Evolutionary conservation across 2,113 vertebrate species (phyloP), one percentile per base, ranked within the genome.

Genomic region (Nycticorax nycticorax): DNA sequence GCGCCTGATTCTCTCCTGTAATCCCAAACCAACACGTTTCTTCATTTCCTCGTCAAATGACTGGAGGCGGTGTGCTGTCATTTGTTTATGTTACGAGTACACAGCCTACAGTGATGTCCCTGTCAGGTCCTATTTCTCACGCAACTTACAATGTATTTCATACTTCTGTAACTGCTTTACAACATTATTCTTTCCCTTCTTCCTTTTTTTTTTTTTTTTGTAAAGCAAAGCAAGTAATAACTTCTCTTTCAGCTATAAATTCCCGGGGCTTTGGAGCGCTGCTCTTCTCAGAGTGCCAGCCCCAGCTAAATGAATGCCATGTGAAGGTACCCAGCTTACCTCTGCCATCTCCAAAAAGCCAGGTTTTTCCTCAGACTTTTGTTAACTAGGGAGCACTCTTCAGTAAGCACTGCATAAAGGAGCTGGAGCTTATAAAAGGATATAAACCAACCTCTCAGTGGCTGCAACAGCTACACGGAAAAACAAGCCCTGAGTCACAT

Each of bases 271-370:
- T 77, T 77, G 53, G 33, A 94, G 41, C 17, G 28, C 26, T 43
- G 60, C 27, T 64, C 8, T 56, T 78, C 59, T 75, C 32, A 69
- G 22, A 56, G 12, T 52, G 35, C 30, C 50, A 56, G 63, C 47
- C 50, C 30, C 47, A 77, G 19, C 33, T 82, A 55, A 85, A 78
- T 0, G 0, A 2, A 2, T 41, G 57, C 21, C 1, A 0, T 0
- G 0, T 85, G 53, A 62, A 88, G 15, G 43, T 32, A 62, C 19
- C 12, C 28, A 78, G 16, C 9, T 85, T 48, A 64, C 68, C 23
- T 60, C 53, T 33, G 12, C 20, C 0, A 0, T n/a, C 33, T 78
- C 2, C 6, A 50, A 78, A 82, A 82, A 30, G 18, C 20, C 56
- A 59, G 9, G 32, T 16, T 93, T 35, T 18, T 88, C n/a, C 56